phyloP scores from a whole-genome alignment of 2,113 vertebrate species.

The Atlantisia rogersi region DNA sequence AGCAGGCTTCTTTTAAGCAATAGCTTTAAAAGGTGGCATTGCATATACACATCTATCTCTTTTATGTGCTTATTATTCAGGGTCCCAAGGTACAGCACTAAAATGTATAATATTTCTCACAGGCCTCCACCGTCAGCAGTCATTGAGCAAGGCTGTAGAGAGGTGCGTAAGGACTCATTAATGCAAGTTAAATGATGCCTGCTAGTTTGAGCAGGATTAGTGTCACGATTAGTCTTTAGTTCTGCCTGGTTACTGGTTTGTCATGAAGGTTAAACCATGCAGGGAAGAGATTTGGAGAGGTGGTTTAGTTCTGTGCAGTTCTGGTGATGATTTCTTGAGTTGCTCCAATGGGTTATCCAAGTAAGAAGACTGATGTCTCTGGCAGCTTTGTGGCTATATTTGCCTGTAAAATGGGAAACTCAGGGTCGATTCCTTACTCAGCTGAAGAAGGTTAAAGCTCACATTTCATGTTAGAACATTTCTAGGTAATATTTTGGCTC shows the following conservation, averaged over 20 bases:
- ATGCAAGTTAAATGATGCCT: neutral
- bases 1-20: conserved; percentile 21
- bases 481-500: neutral
- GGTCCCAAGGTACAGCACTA: conserved; percentile 15
- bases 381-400: neutral
- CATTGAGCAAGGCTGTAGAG: conserved; percentile 3
- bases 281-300: neutral
- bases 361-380: neutral
- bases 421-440: neutral
- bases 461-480: neutral
- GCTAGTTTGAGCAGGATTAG: neutral
- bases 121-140: conserved; percentile 32
- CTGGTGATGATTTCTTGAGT: neutral
- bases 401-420: neutral
- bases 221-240: neutral
- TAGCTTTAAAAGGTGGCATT: conserved; percentile 43
- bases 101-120: neutral
- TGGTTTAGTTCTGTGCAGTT: neutral
- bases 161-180: neutral
- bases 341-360: neutral
- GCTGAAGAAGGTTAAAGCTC: neutral
- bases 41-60: conserved; percentile 55
- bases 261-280: neutral
- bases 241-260: neutral
- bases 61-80: conserved; percentile 64